Base-by-base conservation (phyloP, 2,113 vertebrate species). In the Saguinus imperator region DNA sequence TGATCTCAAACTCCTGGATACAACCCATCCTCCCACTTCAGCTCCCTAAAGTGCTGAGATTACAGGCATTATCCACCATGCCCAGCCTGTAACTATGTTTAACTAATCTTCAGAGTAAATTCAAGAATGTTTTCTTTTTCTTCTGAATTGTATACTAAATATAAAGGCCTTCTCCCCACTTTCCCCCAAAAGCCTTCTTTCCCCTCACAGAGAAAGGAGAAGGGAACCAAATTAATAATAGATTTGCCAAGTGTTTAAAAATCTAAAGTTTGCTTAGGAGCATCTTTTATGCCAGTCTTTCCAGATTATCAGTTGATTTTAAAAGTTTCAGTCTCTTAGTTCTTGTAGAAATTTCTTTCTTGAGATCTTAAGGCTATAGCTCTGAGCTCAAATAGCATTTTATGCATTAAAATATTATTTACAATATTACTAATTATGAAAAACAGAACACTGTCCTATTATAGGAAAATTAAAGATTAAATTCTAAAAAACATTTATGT, bases 401-500 rank as follows among this genome's bases (percentile, higher is more conserved):
- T 93, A 68, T 90, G 3, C 25, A 50, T 81, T 89, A 85, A 86
- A 82, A 75, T 86, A 57, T 14, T 92, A 17, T 87, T 93, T 68
- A 76, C 27, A 81, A 6, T 43, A 40, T 73, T 79, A 76, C 57
- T 90, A 82, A 87, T 87, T 45, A 37, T 95, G 90, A 75, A 57
- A 75, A 90, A 48, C 17, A 80, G 92, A 88, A 75, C 17, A 75
- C 16, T 48, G 0, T 80, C 55, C 64, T 80, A 5, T 83, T 91
- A 25, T 75, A 68, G 40, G 40, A 32, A 85, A 61, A 64, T 72
- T 84, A 93, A 93, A 91, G 20, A 58, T 95, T 80, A 88, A 88
- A 84, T 93, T 95, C 70, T 94, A 17, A 37, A 17, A 37, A 89
- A 50, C 50, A 89, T 70, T 83, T 87, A 45, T 93, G 55, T 43